Percentiles rank a stretch among this genome's conserved stretches.
Evolutionary conservation across 2,797 vertebrate species (phyloP).

Genomic region (Periophthalmus magnuspinnatus): DNA sequence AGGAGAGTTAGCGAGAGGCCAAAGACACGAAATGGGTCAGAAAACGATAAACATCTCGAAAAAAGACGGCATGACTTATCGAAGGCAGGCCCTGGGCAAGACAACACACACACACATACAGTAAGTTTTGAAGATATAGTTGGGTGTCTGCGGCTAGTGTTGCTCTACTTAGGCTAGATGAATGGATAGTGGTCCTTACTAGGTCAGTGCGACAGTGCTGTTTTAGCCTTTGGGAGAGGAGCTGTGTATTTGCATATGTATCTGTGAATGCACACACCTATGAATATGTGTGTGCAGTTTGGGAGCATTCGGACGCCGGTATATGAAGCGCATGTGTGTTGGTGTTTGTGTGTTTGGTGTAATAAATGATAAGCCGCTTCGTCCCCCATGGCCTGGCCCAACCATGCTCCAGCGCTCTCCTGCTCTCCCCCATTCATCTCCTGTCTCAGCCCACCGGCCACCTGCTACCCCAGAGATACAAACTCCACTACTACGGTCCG

Average conservation of each 20-base stretch:
- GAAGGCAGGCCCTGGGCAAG: conserved; percentile 55
- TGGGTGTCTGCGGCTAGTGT: conserved; percentile 60
- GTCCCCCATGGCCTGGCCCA: conserved; percentile 73
- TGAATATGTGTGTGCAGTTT: conserved; percentile 17
- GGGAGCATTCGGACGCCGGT: conserved; percentile 30
- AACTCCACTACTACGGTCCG: conserved; percentile 1
- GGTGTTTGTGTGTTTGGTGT: conserved; percentile 54
- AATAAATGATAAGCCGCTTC: conserved; percentile 72
- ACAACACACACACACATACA: conserved; percentile 33
- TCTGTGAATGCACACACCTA: conserved; percentile 26
- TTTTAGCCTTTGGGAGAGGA: conserved; percentile 49
- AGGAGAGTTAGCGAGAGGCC: conserved; percentile 58
- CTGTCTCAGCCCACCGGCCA: conserved; percentile 62
- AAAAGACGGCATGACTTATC: conserved; percentile 43
- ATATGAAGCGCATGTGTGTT: conserved; percentile 17
- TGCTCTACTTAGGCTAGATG: conserved; percentile 76
- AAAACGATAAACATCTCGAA: conserved; percentile 71
- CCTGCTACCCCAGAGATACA: conserved; percentile 72
- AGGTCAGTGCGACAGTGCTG: conserved; percentile 57
- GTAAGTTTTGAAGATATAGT: conserved; percentile 62
- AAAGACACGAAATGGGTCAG: conserved; percentile 76
- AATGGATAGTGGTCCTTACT: conserved; percentile 63
- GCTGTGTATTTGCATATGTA: conserved; percentile 56
- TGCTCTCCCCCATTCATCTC: conserved; percentile 68
- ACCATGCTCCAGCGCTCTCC: conserved; percentile 67